Percentiles rank a stretch among this genome's conserved stretches.
phyloP scores from a whole-genome alignment of 2,797 vertebrate species.

The Pantherophis alleghaniensis region DNA sequence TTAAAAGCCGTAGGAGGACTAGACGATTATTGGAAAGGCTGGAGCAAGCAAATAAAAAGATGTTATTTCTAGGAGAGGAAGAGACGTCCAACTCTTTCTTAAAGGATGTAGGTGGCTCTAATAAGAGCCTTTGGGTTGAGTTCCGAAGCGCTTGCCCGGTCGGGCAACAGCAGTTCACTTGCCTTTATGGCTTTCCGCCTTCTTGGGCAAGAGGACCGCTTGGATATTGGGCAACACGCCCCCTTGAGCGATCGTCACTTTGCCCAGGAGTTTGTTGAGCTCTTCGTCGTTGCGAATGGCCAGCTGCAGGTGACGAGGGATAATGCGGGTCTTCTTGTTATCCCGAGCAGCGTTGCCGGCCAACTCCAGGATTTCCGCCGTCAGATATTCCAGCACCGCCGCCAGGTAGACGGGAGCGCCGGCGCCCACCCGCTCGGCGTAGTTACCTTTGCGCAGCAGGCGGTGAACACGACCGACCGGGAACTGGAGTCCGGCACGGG shows the following conservation, averaged over 20 bases:
- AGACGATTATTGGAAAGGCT: neutral
- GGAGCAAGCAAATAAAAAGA: neutral
- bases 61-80: neutral
- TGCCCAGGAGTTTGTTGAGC: conserved; percentile 84
- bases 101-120: neutral
- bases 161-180: neutral
- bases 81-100: neutral
- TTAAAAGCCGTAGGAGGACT: neutral
- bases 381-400: conserved; percentile 82
- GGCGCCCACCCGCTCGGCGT: conserved; percentile 78
- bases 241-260: conserved; percentile 54
- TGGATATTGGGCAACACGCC: conserved; percentile 85
- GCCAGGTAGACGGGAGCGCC: conserved; percentile 82
- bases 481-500: conserved; percentile 81
- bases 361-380: conserved; percentile 84
- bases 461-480: conserved; percentile 84
- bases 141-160: neutral
- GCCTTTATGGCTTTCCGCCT: conserved; percentile 58
- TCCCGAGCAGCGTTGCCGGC: conserved; percentile 83
- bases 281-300: conserved; percentile 85
- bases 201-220: conserved; percentile 83
- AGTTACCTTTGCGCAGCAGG: conserved; percentile 81
- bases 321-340: conserved; percentile 84
- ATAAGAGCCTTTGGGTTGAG: conserved; percentile 8
- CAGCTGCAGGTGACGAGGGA: conserved; percentile 81